Evolutionary conservation across 2,888 invertebrate species (phyloP), one percentile per base, ranked within the genome.

Genomic region (Dynastes grantii): DNA sequence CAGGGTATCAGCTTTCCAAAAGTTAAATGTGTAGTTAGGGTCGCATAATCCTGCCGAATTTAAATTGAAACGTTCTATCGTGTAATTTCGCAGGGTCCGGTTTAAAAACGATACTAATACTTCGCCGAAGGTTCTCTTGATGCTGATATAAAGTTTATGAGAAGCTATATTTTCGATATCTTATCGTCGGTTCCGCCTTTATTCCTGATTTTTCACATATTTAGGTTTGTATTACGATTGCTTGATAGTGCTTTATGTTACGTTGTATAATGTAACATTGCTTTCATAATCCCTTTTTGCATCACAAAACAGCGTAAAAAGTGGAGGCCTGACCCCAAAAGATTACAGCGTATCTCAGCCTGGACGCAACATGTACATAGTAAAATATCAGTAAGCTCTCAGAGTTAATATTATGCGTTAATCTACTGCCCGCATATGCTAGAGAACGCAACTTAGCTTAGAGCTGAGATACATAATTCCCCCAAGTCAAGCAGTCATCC

Each of bases 131-230:
- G 53, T 53, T 2, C 32, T 37, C 8, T 53, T 53, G 16, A 53
- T 53, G 53, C 53, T 53, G 53, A 8, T 53, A 53, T 53, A n/a
- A n/a, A 53, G 16, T 53, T 53, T 53, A 53, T 53, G 53, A 11
- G 53, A 6, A 13, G 16, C n/a, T n/a, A 53, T 53, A 53, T 53
- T n/a, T 53, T n/a, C 6, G 53, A n/a, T 53, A 53, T 53, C 3
- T n/a, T 13, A n/a, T 53, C 16, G 16, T 16, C 3, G 6, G 53
- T 6, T n/a, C n/a, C 13, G 13, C 6, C 53, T n/a, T 53, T 13
- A 53, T 16, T 53, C 16, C 2, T n/a, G 4, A 53, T 53, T n/a
- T 53, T 53, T 53, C 5, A 53, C 53, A n/a, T 5, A 11, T n/a
- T 53, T 53, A 16, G 53, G 16, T 53, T 5, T 1, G 16, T 1